These are phyloP conservation scores for Triplophysa siluroides DNA, from an alignment of 2,113 vertebrate genomes.

Conservation along the genomic window DNA sequence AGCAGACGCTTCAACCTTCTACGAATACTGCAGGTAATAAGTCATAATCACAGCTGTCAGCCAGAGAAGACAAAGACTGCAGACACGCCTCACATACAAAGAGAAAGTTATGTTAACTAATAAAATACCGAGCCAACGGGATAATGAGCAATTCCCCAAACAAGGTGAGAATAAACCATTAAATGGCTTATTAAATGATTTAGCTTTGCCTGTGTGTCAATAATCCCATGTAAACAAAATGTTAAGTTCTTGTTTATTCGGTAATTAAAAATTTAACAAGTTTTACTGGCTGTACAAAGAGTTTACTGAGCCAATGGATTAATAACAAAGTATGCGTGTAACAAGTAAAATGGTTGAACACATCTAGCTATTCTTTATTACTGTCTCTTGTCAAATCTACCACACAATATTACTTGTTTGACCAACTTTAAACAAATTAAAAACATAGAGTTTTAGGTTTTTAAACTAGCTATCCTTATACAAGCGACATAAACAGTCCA, in stretches of 20 bases:
- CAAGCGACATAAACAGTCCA: no score
- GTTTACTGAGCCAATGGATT: no score
- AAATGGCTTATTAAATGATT: neutral
- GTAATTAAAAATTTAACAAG: neutral
- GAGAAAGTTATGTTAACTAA: neutral
- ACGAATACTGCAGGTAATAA: neutral
- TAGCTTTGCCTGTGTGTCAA: neutral
- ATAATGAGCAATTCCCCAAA: neutral
- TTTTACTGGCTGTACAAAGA: no score
- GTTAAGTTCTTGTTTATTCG: neutral
- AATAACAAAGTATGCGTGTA: no score
- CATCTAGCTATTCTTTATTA: no score
- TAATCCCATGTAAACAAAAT: neutral
- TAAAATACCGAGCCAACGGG: neutral
- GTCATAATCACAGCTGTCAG: constrained; percentile 5
- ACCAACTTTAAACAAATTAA: no score
- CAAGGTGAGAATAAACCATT: neutral
- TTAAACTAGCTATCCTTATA: no score
- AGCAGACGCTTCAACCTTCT: neutral
- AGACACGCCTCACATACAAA: neutral
- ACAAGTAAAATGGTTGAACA: no score
- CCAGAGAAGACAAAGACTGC: constrained; percentile 13
- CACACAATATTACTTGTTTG: no score
- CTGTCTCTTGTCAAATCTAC: no score
- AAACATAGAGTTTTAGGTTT: no score